Conservation (phyloP, 2,113 vertebrate genomes). For the Calidris pygmaea region DNA sequence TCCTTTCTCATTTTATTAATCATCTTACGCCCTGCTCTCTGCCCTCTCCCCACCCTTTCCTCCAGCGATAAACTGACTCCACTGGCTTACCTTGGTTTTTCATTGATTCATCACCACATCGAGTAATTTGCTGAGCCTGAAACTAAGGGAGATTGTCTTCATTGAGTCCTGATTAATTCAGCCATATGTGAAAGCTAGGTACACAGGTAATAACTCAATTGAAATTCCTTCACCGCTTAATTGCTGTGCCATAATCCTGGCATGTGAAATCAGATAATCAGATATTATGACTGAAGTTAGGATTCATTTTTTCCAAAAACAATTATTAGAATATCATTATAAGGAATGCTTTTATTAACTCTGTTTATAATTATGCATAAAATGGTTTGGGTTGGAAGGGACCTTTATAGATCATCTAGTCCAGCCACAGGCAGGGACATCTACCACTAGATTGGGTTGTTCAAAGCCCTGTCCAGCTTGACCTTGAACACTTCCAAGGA, state of each 20-base stretch:
- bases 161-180: constrained; percentile 50
- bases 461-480: background rate
- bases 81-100: background rate
- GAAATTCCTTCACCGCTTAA: constrained; percentile 31
- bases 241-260: background rate
- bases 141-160: constrained; percentile 18
- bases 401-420: background rate
- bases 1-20: constrained; percentile 9
- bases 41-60: background rate
- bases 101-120: background rate
- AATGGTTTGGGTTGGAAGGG: background rate
- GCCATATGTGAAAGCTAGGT: background rate
- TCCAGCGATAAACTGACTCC: background rate
- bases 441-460: background rate
- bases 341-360: background rate
- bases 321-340: background rate
- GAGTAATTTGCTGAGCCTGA: constrained; percentile 10
- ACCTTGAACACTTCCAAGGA: background rate
- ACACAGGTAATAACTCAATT: constrained; percentile 39
- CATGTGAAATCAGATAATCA: constrained; percentile 16
- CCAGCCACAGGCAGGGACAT: background rate
- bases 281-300: background rate
- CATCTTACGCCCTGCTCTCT: background rate
- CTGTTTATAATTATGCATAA: background rate
- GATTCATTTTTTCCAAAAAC: background rate